Evolutionary conservation across 1,140 invertebrate genomes (phyloP).

Genomic region (Drosophila kikkawai): DNA sequence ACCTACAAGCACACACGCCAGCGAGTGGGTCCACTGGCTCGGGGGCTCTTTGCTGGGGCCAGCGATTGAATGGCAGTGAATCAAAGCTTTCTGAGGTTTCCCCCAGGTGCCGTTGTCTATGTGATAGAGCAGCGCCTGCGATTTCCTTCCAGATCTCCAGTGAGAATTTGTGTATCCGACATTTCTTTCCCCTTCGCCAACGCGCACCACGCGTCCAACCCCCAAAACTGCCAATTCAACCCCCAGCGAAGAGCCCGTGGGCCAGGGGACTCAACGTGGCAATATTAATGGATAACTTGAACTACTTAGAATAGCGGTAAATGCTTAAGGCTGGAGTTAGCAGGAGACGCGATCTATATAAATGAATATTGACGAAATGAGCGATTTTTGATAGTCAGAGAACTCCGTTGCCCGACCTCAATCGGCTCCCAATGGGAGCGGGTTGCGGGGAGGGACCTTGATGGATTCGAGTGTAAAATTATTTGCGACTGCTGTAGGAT

Average conservation of each 20-base stretch:
- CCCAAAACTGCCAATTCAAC: slow-evolving; percentile 29
- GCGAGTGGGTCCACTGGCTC: slow-evolving; percentile 30
- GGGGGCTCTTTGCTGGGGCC: slow-evolving; percentile 4
- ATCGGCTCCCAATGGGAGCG: slow-evolving; percentile 18
- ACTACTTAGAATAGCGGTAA: slow-evolving; percentile 68
- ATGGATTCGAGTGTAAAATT: slow-evolving; percentile 68
- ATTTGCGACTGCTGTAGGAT: slow-evolving; percentile 80
- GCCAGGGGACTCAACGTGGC: slow-evolving; percentile 36
- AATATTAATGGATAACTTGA: slow-evolving; percentile 59
- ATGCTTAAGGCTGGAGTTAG: slow-evolving; percentile 61
- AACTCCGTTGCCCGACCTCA: slow-evolving; percentile 49
- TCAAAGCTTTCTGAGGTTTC: slow-evolving; percentile 26
- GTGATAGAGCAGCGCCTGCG: slow-evolving; percentile 44
- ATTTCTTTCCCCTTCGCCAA: slow-evolving; percentile 10
- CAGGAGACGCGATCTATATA: slow-evolving; percentile 50
- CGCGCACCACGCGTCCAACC: slow-evolving; percentile 27
- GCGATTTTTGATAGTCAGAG: slow-evolving; percentile 78
- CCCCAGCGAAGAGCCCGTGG: slow-evolving; percentile 14
- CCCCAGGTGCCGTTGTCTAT: slow-evolving; percentile 33
- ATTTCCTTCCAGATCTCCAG: slow-evolving; percentile 19
- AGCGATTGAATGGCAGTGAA: slow-evolving; percentile 16
- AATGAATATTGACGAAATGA: slow-evolving; percentile 55
- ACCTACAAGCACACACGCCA: slow-evolving; percentile 46
- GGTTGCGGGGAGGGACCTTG: not conserved
- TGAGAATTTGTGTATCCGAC: slow-evolving; percentile 27